These are phyloP conservation scores for Piprites chloris DNA, from an alignment of 2,113 vertebrate genomes.

Conservation along the genomic window DNA sequence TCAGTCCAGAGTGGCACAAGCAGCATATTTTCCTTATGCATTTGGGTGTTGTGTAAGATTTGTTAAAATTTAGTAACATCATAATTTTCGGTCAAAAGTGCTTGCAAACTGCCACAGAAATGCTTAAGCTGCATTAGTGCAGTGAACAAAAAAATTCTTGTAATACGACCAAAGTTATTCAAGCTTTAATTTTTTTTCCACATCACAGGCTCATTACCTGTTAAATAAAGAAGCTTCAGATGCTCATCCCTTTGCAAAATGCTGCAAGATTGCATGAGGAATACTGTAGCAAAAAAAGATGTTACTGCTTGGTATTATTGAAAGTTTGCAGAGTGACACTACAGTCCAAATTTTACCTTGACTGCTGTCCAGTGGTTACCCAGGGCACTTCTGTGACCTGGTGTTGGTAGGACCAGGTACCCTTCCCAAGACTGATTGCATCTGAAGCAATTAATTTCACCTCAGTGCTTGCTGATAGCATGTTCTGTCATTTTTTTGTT, in stretches of 20 bases:
- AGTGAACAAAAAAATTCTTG: not conserved
- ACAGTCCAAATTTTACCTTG: not conserved
- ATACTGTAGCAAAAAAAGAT: not conserved
- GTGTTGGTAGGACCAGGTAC: not conserved
- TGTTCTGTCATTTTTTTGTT: not conserved
- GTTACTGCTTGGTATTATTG: not conserved
- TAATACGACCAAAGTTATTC: not conserved
- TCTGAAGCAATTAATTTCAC: not conserved
- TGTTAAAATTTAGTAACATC: not conserved
- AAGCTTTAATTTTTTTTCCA: conserved; percentile 27
- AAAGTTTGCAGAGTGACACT: not conserved
- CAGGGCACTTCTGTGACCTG: not conserved
- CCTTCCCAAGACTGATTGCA: accelerated
- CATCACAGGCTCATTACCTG: not conserved
- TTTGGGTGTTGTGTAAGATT: not conserved
- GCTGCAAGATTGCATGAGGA: not conserved
- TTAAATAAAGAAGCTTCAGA: not conserved
- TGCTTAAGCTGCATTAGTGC: not conserved
- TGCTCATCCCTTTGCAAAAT: not conserved
- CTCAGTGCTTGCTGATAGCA: not conserved
- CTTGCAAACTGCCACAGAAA: not conserved
- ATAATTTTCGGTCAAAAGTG: not conserved
- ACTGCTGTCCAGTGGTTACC: not conserved
- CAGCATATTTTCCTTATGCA: not conserved
- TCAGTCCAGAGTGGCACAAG: not conserved